Evolutionary conservation across 2,797 vertebrate species (phyloP), one percentile per base, ranked within the genome.

Genomic region (Danio tinwini): DNA sequence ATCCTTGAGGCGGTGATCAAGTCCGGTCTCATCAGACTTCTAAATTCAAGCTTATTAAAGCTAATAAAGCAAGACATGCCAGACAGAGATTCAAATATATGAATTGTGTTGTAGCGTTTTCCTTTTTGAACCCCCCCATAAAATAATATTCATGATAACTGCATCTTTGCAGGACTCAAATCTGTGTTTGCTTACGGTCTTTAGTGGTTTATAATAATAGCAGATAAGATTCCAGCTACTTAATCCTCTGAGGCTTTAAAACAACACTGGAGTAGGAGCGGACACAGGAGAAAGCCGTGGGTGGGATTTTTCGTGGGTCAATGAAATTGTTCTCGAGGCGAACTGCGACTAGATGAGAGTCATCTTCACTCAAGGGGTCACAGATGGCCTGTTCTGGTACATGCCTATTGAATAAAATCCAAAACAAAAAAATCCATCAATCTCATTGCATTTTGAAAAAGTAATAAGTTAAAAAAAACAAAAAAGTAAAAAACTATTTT

Each of bases 291-390:
- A 99, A 99, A 7, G 95, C 93, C 0, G 91, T 89, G 0, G 94
- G 92, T 5, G 97, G 94, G 53, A 98, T 87, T 81, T 95, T 94
- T 80, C 93, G 89, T 1, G 92, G 92, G 82, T 95, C 95, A 16
- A 99, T 95, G 14, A 94, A 93, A 91, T 99, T 99, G 88, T 98
- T 94, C 83, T 99, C 98, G 67, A 99, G 94, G 84, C 97, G 96
- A 88, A 99, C 83, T 0, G 95, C 93, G 86, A 97, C 95, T 71
- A 99, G 69, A 37, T 84, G 93, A 21, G 96, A 95, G 59, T 98
- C 97, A 10, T 87, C 91, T 0, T 84, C 89, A 52, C 93, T 94
- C 16, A 93, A 83, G 0, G 85, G 86, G 86, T 92, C 95, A 82
- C 98, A 99, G 85, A 99, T 93, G 74, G 94, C 87, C 29, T 97